Evolutionary conservation across 1,140 invertebrate genomes (phyloP).

Genomic region (Neuroterus valhalla): DNA sequence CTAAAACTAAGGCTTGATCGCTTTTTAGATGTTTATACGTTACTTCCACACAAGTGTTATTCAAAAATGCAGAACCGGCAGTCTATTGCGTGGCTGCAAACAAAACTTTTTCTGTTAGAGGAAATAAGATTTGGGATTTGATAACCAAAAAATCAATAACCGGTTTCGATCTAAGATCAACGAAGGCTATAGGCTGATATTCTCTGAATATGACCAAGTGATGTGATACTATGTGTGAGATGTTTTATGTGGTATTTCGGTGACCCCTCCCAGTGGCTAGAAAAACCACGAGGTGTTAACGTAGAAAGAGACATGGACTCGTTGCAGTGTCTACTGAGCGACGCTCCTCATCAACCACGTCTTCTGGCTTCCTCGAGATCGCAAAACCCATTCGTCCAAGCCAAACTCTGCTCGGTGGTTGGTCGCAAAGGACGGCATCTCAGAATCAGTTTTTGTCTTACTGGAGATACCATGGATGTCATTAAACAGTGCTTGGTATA

Average conservation of each 20-base stretch:
- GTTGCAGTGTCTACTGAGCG: conserved; percentile 84
- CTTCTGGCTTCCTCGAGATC: conserved; percentile 77
- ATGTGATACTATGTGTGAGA: background rate
- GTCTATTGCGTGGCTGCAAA: no score
- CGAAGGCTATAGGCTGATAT: background rate
- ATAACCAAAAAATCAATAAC: background rate
- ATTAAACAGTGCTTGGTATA: conserved; percentile 94
- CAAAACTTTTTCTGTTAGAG: no score
- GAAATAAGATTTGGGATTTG: background rate
- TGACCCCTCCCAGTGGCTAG: conserved; percentile 26
- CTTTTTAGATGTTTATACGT: background rate
- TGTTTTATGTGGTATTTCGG: conserved; percentile 14
- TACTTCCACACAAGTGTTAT: background rate
- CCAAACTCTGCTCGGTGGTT: conserved; percentile 83
- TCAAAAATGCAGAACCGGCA: no score
- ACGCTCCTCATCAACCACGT: conserved; percentile 80
- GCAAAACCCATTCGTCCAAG: conserved; percentile 83
- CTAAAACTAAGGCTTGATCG: conserved; percentile 15
- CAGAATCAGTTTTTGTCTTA: conserved; percentile 89
- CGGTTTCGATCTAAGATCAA: background rate
- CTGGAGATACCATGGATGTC: conserved; percentile 92
- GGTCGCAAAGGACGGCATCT: conserved; percentile 86
- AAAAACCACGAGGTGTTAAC: conserved; percentile 34
- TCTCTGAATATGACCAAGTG: background rate
- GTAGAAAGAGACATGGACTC: conserved; percentile 79